Conservation (phyloP, 2,113 vertebrate species). For the Gavia stellata region DNA sequence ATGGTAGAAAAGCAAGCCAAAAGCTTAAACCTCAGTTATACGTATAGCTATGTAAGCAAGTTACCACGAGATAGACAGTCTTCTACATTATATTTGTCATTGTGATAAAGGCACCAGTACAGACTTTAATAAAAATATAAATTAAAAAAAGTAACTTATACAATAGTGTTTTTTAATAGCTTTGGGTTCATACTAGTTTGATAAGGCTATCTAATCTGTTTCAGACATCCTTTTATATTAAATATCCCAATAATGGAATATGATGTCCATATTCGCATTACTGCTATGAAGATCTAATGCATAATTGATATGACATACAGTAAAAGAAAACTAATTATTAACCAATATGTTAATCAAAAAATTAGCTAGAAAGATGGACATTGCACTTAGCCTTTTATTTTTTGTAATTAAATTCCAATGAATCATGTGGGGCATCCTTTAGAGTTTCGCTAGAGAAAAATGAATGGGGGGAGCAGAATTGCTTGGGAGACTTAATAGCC, state of each 20-base stretch:
- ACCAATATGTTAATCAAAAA: not conserved
- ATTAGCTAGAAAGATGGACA: not conserved
- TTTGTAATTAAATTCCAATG: not conserved
- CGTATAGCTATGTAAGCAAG: not conserved
- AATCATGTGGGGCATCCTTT: not conserved
- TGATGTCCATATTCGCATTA: not conserved
- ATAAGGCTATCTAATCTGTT: not conserved
- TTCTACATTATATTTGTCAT: not conserved
- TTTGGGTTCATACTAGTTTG: not conserved
- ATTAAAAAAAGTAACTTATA: fast-evolving
- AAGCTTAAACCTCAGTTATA: not conserved
- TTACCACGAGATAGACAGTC: not conserved
- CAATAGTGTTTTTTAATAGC: not conserved
- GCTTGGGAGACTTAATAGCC: not conserved
- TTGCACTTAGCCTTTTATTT: not conserved
- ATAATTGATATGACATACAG: not conserved
- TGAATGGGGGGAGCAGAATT: not conserved
- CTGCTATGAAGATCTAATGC: not conserved
- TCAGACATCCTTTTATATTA: not conserved
- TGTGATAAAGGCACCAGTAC: not conserved
- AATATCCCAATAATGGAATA: not conserved
- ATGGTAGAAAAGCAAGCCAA: not conserved
- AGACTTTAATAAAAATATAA: not conserved
- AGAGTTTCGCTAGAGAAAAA: not conserved
- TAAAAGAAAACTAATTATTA: not conserved